Evolutionary conservation across 2,113 vertebrate species (phyloP), one percentile per base, ranked within the genome.

Genomic region (Galbula dea): DNA sequence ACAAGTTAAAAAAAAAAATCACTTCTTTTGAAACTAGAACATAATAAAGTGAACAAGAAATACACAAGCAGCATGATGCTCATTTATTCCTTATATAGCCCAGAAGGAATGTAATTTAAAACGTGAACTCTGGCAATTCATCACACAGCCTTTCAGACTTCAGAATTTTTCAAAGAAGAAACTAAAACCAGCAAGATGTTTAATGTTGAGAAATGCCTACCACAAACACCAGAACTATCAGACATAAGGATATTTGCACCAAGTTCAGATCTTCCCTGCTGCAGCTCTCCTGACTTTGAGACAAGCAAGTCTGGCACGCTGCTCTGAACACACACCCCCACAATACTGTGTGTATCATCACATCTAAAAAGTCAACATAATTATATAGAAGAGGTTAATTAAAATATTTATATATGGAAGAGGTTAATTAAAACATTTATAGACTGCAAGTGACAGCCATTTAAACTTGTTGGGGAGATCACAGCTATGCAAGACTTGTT

Each of bases 101-200:
- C 88, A 83, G 86, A 91, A 91, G 84, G 88, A 92, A 94, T 83
- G 83, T 11, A 93, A 92, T 93, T 93, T 83, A 78, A 92, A 94
- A 93, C 51, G 80, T 43, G 90, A 90, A 89, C 86, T 94, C 68
- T 91, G 94, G 93, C 95, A 95, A 83, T 83, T 63, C 95, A 91
- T 95, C 95, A 93, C 71, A 89, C 9, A 0, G 51, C 30, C 78
- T 86, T 93, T 62, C 82, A 90, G 86, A 36, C 83, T 88, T 52
- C 69, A 89, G 68, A 32, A 36, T 90, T 96, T n/a, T 89, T 93
- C 81, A 90, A 74, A 94, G 78, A 46, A 66, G 85, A 45, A 76
- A 80, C 43, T 72, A 80, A 95, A 90, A 75, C 17, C 59, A 91
- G 72, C 55, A 88, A 92, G 82, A 89, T 22, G 4, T 69, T 95